Evolutionary conservation across 1,140 invertebrate genomes (phyloP), one percentile per base, ranked within the genome.

Genomic region (Zaprionus capensis): DNA sequence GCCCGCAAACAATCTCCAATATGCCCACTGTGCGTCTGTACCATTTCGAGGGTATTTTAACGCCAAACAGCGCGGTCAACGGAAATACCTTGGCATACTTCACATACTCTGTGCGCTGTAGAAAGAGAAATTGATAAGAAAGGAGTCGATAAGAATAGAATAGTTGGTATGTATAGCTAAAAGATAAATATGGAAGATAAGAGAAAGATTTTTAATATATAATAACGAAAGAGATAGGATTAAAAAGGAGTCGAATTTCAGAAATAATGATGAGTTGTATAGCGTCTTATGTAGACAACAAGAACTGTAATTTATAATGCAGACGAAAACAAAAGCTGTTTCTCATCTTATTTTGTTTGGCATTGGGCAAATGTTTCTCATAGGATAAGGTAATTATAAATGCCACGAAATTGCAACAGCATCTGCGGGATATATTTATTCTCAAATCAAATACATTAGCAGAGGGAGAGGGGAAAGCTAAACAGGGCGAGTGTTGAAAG

Each of bases 31-130:
- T 94, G 87, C 98, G 95, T 81, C 98, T 94, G 92, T 99, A 99
- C 96, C 97, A 97, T 95, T 99, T 98, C 71, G 98, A 97, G 73
- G 97, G 97, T 68, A 98, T 94, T 94, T 98, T 98, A 81, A 98
- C 96, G 83, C 97, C 96, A 71, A 98, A 93, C 24, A 95, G 94
- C 76, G 96, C 95, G 3, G 96, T 95, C 6, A 99, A 93, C 41
- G 98, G 98, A 93, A 99, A 99, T 15, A 99, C 98, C 94, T 99
- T 99, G 9, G 98, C 96, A 94, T 98, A 99, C 93, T 98, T 97
- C 2, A 99, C 98, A 93, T 98, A 99, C 93, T 98, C 98, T 94
- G 98, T 98, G 93, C 98, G 95, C 98, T 99, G 94, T 69, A 96
- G 96, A 92, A 92, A 90, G 91, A 80, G 31, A 53, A 73, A 63